Evolutionary conservation across 1,140 invertebrate genomes (phyloP), one percentile per base, ranked within the genome.

Genomic region (Drosophila micromelanica): DNA sequence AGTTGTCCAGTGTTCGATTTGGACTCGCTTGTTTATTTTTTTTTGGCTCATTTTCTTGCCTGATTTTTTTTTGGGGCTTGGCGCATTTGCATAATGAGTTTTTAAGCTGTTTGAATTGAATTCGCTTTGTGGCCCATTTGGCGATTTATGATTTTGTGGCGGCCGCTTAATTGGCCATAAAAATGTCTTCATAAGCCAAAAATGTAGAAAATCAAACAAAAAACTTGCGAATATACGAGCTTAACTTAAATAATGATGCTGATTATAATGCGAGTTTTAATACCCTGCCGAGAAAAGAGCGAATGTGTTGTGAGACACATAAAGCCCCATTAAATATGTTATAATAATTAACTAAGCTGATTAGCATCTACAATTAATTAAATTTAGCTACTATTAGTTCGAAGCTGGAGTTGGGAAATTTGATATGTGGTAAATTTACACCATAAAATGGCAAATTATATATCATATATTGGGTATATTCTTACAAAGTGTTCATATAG

Each of bases 21-120:
- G 32, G 3, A 13, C 7, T 52, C 15, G 15, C 5, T 27, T 13
- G 27, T 0, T 40, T 1, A 49, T 20, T 32, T 0, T 40, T 1
- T 57, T 20, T 32, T 37, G 27, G 27, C 32, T 48, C 2, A 6
- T 32, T 13, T 57, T 42, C 27, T 35, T 8, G 8, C 0, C 32
- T 8, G 32, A 9, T 38, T 52, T 38, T 23, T 48, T 48, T 38
- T 30, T 49, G 30, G 61, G 55, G 61, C 23, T 68, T 68, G 61
- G 78, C 59, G 49, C 67, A 87, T 87, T 87, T 90, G 84, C 84
- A 87, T 87, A 87, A 87, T 87, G 84, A 87, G 76, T 87, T 89
- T 89, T 84, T 77, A 87, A 87, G 84, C 84, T 79, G 79, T 57
- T 78, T 55, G 71, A 79, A 82, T 87, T 79, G 76, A 84, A 84